These are phyloP conservation scores for Dynastes grantii DNA, from an alignment of 2,888 invertebrate species.

Conservation along the genomic window DNA sequence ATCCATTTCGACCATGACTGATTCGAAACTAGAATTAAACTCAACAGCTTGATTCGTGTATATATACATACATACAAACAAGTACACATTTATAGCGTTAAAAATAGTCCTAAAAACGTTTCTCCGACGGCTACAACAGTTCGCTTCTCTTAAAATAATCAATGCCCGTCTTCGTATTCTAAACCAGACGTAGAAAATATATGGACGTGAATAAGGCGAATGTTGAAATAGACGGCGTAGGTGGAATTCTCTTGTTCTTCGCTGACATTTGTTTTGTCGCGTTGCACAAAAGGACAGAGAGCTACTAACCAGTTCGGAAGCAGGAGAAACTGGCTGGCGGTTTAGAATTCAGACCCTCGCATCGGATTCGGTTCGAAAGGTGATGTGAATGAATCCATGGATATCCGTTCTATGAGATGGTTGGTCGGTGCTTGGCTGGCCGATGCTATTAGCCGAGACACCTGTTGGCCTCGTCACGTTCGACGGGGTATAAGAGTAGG, in stretches of 20 bases:
- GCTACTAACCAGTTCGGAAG: conserved; percentile 36
- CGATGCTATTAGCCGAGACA: conserved; percentile 25
- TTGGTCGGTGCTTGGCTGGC: conserved; percentile 3
- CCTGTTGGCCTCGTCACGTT: conserved; percentile 38
- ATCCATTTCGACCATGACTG: neutral
- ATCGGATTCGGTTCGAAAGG: neutral
- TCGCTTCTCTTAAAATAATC: neutral
- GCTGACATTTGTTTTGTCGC: conserved; percentile 39
- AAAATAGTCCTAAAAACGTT: conserved; percentile 13
- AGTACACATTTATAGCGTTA: conserved; percentile 12
- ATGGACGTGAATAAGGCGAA: conserved; percentile 22
- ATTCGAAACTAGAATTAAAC: neutral
- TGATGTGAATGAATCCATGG: conserved; percentile 20
- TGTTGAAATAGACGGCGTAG: conserved; percentile 32
- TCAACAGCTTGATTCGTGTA: neutral
- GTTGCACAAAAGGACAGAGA: conserved; percentile 26
- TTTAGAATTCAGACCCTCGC: conserved; percentile 8
- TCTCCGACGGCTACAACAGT: neutral
- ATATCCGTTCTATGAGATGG: conserved; percentile 15
- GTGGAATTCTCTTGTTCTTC: conserved; percentile 42
- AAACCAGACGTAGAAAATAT: neutral
- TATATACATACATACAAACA: neutral
- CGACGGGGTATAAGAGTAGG: conserved; percentile 14
- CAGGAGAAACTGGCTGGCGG: neutral
- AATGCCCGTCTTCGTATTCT: conserved; percentile 1